Evolutionary conservation across 2,888 invertebrate species (phyloP), one percentile per base, ranked within the genome.

Genomic region (Panopea generosa): DNA sequence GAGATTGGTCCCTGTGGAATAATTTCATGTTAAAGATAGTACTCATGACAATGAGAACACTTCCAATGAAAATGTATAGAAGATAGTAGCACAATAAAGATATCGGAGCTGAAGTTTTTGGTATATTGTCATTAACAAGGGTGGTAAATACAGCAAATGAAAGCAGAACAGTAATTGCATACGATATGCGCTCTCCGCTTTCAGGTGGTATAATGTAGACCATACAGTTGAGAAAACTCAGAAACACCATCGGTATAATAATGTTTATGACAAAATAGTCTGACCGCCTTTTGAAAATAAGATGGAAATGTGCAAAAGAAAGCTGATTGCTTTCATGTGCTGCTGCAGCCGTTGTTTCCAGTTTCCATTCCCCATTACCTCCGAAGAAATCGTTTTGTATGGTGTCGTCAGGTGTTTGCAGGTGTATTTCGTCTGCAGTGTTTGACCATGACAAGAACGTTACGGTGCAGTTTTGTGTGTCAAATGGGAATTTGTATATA

Each of bases 101-200:
- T 69, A 74, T 69, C 0, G 74, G 74, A 2, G 68, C 69, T 2
- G 74, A 74, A 4, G 33, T 33, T 33, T 33, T 33, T 4, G 33
- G 33, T 33, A 33, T 33, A 33, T 33, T 33, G 33, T 63, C 74
- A n/a, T 59, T 63, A 7, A 74, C 63, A 9, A 74, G 40, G 2
- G 74, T 74, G 62, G 69, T 68, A 43, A 74, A 74, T 0, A 74
- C 74, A 14, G 74, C 74, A 53, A 69, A 63, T 0, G 74, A 68
- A 20, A 74, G 50, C 2, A 74, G 40, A 22, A 69, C 45, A 7
- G 74, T 74, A 2, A 69, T 49, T 9, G 69, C 38, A 26, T 59
- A 74, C 0, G 74, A 69, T n/a, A 74, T 38, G 6, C 74, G 26
- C 47, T 74, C 74, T 11, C 74, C 74, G 27, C 68, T 63, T 22